Percentiles rank a stretch among this genome's conserved stretches.
These are phyloP conservation scores for Unio pictorum DNA, from an alignment of 2,888 invertebrate species.

Conservation along the genomic window DNA sequence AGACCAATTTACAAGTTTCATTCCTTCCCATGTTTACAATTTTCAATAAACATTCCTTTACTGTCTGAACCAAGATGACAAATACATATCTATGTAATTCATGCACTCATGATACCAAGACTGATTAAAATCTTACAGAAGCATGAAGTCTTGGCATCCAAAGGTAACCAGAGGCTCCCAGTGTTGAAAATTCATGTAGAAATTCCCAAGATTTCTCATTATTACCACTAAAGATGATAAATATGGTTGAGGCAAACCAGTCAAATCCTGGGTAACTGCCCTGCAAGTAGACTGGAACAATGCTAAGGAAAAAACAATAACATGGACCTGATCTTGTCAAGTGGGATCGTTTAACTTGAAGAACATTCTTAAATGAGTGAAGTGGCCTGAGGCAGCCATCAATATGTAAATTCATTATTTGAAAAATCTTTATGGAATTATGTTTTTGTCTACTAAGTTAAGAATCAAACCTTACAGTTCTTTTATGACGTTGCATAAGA, in stretches of 20 bases:
- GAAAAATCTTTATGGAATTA: too few species aligned
- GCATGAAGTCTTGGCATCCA: conserved; percentile 67
- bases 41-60: too few species aligned
- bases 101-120: too few species aligned
- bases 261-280: conserved; percentile 67
- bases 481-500: too few species aligned
- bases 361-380: background rate
- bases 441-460: too few species aligned
- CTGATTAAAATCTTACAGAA: conserved; percentile 54
- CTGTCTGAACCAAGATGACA: too few species aligned
- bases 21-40: too few species aligned
- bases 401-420: too few species aligned
- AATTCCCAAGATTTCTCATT: conserved; percentile 65
- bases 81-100: too few species aligned
- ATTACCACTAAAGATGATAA: conserved; percentile 67
- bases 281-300: conserved; percentile 42
- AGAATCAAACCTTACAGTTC: too few species aligned
- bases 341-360: background rate
- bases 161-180: conserved; percentile 67
- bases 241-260: conserved; percentile 70
- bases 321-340: background rate
- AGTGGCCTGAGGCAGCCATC: background rate
- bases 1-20: too few species aligned
- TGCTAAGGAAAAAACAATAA: conserved; percentile 26
- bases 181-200: conserved; percentile 65